Evolutionary conservation across 2,888 invertebrate genomes (phyloP).

Genomic region (Cataglyphis cursor): DNA sequence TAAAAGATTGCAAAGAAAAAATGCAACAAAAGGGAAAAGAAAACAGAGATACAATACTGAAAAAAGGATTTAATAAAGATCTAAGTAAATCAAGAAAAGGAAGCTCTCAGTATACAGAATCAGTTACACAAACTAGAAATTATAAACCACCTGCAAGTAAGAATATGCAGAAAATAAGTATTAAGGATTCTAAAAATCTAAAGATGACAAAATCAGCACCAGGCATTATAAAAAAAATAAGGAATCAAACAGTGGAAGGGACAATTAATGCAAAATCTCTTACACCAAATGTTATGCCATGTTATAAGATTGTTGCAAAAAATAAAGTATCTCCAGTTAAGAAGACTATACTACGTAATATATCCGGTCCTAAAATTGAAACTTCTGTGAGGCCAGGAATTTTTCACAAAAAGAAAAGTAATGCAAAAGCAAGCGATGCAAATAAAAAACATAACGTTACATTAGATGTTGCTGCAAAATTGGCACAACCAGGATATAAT

Average conservation of each 20-base stretch:
- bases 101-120: not conserved
- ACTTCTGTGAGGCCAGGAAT: constrained; percentile 73
- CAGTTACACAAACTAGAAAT: not conserved
- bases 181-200: not conserved
- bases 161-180: not conserved
- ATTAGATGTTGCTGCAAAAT: constrained; percentile 43
- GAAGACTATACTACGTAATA: constrained; percentile 69
- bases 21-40: constrained; percentile 60
- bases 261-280: constrained; percentile 48
- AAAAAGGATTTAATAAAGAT: constrained; percentile 15
- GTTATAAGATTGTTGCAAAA: constrained; percentile 48
- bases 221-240: not conserved
- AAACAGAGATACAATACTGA: constrained; percentile 34
- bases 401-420: not conserved
- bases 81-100: not conserved
- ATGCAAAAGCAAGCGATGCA: not conserved
- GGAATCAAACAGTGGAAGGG: not conserved
- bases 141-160: not conserved
- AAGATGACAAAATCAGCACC: constrained; percentile 17
- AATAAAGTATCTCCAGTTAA: constrained; percentile 63
- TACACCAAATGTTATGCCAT: constrained; percentile 60
- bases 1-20: not conserved
- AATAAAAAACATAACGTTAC: not conserved
- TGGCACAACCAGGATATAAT: constrained; percentile 82
- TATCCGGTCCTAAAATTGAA: constrained; percentile 62